Percentiles rank a stretch among this genome's conserved stretches.
Conservation (phyloP, 23 tunicate genomes). For the Trididemnum clinides region DNA sequence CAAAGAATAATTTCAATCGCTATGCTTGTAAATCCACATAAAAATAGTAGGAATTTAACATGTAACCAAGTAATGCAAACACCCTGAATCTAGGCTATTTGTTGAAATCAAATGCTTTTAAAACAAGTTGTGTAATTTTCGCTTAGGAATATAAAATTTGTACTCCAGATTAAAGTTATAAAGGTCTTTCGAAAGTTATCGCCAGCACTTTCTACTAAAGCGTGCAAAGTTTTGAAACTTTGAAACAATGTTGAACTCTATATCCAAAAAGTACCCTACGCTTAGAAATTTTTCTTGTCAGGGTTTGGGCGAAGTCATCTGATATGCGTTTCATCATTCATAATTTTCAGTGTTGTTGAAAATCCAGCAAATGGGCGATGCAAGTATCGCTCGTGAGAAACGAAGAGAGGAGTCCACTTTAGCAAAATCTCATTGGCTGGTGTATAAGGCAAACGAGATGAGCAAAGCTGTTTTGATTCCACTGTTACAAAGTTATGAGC, state of each 20-base stretch:
- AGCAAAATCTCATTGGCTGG: constrained; percentile 24
- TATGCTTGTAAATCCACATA: no score
- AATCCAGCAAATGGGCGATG: not conserved
- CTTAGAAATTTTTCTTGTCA: not conserved
- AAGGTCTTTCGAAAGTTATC: no score
- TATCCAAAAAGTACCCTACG: not conserved
- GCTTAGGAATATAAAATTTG: no score
- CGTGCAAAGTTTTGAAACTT: no score
- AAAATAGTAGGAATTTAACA: no score
- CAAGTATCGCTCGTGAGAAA: not conserved
- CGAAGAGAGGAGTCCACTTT: not conserved
- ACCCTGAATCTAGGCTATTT: no score
- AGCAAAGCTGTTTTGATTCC: constrained; percentile 68
- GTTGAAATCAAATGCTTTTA: no score
- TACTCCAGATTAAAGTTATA: no score
- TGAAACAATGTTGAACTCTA: not conserved
- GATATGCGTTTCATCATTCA: not conserved
- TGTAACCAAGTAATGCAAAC: no score
- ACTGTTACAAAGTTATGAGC: constrained; percentile 59
- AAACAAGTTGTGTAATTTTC: no score
- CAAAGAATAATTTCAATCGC: no score
- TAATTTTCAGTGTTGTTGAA: not conserved
- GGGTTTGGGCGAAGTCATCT: not conserved
- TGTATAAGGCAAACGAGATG: constrained; percentile 34
- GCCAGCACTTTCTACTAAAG: no score